Evolutionary conservation across 1,140 invertebrate species (phyloP), one percentile per base, ranked within the genome.

Genomic region (Eupristina koningsbergeri): DNA sequence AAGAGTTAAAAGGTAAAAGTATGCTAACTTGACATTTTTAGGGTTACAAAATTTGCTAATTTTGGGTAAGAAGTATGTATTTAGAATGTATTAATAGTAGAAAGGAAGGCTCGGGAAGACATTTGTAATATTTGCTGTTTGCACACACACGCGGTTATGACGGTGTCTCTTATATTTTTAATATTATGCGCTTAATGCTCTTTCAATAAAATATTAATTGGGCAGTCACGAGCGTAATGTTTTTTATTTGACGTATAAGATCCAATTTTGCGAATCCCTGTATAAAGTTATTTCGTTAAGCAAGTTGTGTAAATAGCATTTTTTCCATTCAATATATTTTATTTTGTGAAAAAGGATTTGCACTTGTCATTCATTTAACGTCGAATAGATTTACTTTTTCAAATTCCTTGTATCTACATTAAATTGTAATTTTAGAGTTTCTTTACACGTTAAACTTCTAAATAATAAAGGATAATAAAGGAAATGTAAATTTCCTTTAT

Each of bases 61-160:
- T 2, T 15, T 17, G 47, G 47, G 47, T 50, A 50, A 8, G 47
- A 50, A 15, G 31, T 45, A 82, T 50, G 19, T 45, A 80, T 36
- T 13, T 50, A 36, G 41, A 79, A 80, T 41, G 36, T 75, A 73
- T 82, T 69, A n/a, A n/a, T n/a, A 69, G 31, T 58, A 74, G 29
- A 67, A 75, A 84, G 50, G 80, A 77, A 63, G 36, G 63, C 73
- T 85, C 31, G 81, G 89, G 88, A 91, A 90, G 89, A 91, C 88
- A 86, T 84, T 89, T 86, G 85, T 89, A 87, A 89, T 89, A 85
- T 89, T 90, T 90, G 89, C 86, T 89, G 87, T 86, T 86, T 85
- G 15, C 29, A 63, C 75, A 50, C 29, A 13, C 36, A 47, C 64
- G 64, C 29, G n/a, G 41, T 45, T 45, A 67, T 47, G 58, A 36